These are phyloP conservation scores for Australoheros scitulus DNA, from an alignment of 2,113 vertebrate species.

Conservation along the genomic window DNA sequence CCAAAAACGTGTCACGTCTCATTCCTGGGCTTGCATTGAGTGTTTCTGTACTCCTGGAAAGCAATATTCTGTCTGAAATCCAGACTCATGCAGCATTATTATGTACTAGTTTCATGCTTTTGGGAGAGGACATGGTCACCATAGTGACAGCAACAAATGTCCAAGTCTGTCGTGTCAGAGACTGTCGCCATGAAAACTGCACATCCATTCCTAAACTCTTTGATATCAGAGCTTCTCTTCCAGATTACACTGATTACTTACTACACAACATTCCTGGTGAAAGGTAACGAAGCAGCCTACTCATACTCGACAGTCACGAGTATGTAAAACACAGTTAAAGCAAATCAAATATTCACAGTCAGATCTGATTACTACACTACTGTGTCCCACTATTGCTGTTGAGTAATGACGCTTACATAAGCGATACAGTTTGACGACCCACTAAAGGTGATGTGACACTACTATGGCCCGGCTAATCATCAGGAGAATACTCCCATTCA, in stretches of 20 bases:
- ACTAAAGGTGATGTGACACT: constrained; percentile 58
- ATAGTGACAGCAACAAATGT: constrained; percentile 76
- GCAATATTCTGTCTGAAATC: constrained; percentile 46
- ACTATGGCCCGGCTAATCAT: constrained; percentile 37
- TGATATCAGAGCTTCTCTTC: not conserved
- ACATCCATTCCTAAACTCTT: not conserved
- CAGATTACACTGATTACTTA: not conserved
- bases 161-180: constrained; percentile 10
- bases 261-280: not conserved
- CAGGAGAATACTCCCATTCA: constrained; percentile 73
- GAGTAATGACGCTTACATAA: constrained; percentile 69
- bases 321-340: not conserved
- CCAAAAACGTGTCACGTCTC: not conserved
- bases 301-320: not conserved
- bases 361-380: constrained; percentile 16
- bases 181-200: constrained; percentile 30
- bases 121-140: constrained; percentile 46
- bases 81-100: constrained; percentile 60
- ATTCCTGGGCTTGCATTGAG: constrained; percentile 28
- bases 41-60: constrained; percentile 72
- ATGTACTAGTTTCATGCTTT: constrained; percentile 55
- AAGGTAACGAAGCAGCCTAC: not conserved
- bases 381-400: constrained; percentile 35
- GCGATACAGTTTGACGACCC: constrained; percentile 52
- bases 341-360: constrained; percentile 17